These are phyloP conservation scores for Sitobion miscanthi DNA, from an alignment of 1,140 invertebrate genomes.

Conservation along the genomic window DNA sequence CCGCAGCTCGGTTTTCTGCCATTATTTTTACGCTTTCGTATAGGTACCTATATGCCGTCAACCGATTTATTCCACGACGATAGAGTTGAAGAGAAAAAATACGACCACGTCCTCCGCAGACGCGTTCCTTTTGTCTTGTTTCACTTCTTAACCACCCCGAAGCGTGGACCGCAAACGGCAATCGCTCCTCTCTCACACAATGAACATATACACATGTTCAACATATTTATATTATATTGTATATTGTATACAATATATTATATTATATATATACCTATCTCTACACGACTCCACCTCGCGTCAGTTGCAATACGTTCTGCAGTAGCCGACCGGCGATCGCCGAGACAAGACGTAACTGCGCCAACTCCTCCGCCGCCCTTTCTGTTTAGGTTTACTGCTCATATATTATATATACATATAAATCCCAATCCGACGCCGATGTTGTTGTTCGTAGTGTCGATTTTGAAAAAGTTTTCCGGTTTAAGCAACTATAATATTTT, in stretches of 20 bases:
- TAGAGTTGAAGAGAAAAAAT: constrained; percentile 41
- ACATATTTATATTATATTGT: background rate
- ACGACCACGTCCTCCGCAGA: background rate
- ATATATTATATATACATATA: background rate
- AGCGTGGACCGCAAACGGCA: background rate
- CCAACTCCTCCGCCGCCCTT: background rate
- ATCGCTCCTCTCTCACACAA: background rate
- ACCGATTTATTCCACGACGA: constrained; percentile 50
- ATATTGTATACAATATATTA: background rate
- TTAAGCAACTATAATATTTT: background rate
- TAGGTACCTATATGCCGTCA: background rate
- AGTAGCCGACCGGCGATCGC: constrained; percentile 15
- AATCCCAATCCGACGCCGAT: background rate
- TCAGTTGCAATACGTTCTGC: background rate
- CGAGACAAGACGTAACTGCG: background rate
- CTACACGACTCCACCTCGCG: background rate
- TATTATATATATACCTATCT: background rate
- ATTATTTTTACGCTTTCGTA: constrained; percentile 26
- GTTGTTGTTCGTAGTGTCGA: background rate
- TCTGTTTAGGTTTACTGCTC: background rate
- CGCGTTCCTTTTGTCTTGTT: constrained; percentile 37
- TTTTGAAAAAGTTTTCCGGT: background rate
- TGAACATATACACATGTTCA: background rate
- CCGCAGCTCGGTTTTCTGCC: background rate
- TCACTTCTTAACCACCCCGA: constrained; percentile 7